Evolutionary conservation across 1,140 invertebrate species (phyloP).

Genomic region (Bicyclus anynana): DNA sequence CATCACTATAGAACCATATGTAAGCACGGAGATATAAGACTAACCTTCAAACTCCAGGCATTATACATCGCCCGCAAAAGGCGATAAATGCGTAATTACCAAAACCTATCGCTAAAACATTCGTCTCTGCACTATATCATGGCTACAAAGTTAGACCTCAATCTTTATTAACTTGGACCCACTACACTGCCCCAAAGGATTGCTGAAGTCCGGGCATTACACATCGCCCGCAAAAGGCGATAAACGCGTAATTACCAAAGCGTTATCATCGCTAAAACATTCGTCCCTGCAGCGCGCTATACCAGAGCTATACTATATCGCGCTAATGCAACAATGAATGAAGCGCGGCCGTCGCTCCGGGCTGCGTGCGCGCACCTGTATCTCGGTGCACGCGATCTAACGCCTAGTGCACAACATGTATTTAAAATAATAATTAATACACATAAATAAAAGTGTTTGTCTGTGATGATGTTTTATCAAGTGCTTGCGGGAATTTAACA

Average conservation of each 20-base stretch:
- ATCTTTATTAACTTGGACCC: too few species aligned
- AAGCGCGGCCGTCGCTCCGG: slow-evolving; percentile 63
- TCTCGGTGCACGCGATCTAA: slow-evolving; percentile 59
- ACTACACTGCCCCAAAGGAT: too few species aligned
- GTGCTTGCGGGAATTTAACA: too few species aligned
- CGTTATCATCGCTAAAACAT: slow-evolving; percentile 9
- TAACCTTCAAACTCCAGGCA: too few species aligned
- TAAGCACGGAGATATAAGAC: too few species aligned
- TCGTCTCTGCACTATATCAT: not conserved
- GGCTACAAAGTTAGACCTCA: too few species aligned
- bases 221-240: not conserved
- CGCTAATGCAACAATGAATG: slow-evolving; percentile 65
- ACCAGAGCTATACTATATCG: slow-evolving; percentile 12
- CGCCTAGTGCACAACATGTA: slow-evolving; percentile 10
- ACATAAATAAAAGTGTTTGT: too few species aligned
- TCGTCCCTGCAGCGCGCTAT: slow-evolving; percentile 3
- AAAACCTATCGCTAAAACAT: slow-evolving; percentile 15
- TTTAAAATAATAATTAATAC: too few species aligned
- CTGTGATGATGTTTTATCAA: too few species aligned
- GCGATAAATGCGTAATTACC: slow-evolving; percentile 4
- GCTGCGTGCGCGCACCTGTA: slow-evolving; percentile 63
- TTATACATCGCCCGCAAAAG: not conserved
- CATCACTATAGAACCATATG: too few species aligned
- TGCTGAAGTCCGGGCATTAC: not conserved
- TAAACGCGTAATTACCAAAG: slow-evolving; percentile 13